phyloP scores from a whole-genome alignment of 2,797 vertebrate species.

The Thunnus albacares region DNA sequence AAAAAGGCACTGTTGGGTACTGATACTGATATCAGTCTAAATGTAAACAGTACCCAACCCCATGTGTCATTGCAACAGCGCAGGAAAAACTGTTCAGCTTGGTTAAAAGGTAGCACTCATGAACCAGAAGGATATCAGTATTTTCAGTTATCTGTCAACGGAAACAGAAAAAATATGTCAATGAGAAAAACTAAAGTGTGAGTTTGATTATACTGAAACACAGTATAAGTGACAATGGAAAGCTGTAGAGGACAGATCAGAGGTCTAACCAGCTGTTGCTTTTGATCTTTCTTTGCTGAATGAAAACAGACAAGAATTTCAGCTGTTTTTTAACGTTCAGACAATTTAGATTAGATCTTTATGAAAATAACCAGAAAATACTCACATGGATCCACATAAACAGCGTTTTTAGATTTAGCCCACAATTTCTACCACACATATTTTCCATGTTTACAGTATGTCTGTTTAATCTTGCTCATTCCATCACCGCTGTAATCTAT shows the following conservation, averaged over 20 bases:
- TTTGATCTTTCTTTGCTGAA: neutral
- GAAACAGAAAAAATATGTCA: neutral
- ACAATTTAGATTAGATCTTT: neutral
- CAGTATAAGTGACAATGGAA: neutral
- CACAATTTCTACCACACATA: neutral
- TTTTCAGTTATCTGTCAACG: neutral
- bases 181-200: neutral
- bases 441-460: conserved; percentile 1
- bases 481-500: conserved; percentile 4
- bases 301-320: neutral
- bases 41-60: too few relatives aligned
- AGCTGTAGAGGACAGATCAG: neutral
- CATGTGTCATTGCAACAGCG: neutral
- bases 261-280: conserved; percentile 8
- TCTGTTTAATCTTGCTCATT: conserved; percentile 16
- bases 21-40: too few relatives aligned
- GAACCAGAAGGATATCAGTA: neutral
- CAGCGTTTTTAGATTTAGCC: neutral
- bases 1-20: too few relatives aligned
- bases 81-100: neutral
- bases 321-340: neutral
- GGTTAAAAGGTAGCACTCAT: neutral
- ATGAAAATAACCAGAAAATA: neutral
- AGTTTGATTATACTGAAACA: neutral
- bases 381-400: neutral